Percentiles rank a stretch among this genome's conserved stretches.
These are phyloP conservation scores for Sebastes oblongus DNA, from an alignment of 2,797 vertebrate species.

Conservation along the genomic window DNA sequence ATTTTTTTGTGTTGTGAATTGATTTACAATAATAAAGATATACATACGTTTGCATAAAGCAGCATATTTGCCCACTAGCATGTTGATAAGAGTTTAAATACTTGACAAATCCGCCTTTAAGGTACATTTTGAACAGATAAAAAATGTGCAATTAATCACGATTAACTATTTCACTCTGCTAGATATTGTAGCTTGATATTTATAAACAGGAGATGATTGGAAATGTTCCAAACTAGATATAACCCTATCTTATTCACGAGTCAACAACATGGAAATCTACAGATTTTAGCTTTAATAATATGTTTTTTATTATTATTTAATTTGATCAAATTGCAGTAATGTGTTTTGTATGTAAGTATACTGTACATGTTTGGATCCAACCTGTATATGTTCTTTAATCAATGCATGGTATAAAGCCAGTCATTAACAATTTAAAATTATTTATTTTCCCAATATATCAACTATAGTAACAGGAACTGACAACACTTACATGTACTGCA, in stretches of 20 bases:
- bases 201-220: neutral
- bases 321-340: neutral
- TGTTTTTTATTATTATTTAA: neutral
- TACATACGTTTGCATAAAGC: too few relatives aligned
- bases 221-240: neutral
- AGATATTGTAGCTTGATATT: too few relatives aligned
- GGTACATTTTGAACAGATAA: too few relatives aligned
- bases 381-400: neutral
- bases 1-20: too few relatives aligned
- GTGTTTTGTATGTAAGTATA: neutral
- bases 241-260: neutral
- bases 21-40: too few relatives aligned
- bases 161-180: neutral
- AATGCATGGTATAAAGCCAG: neutral
- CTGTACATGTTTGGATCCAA: neutral
- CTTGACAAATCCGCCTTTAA: too few relatives aligned
- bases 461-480: neutral
- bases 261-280: neutral
- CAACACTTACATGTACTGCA: neutral
- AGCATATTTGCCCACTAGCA: too few relatives aligned
- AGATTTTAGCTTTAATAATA: neutral
- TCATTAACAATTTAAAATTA: neutral
- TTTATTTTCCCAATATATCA: neutral
- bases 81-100: too few relatives aligned
- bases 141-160: too few relatives aligned